phyloP scores from a whole-genome alignment of 2,888 invertebrate species.

The Xylocampa areola region DNA sequence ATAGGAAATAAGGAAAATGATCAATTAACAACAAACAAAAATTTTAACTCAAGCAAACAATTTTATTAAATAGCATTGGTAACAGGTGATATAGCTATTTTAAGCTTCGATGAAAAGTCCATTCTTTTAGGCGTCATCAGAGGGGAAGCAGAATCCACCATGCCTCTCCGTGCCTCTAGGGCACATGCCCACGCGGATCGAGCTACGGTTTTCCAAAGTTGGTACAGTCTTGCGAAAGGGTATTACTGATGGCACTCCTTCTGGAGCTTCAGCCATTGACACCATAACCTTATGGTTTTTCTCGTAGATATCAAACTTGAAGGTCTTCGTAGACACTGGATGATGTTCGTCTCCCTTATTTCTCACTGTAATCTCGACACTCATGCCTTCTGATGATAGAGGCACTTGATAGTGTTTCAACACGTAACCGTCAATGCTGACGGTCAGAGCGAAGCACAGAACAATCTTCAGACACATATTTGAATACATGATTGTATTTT shows the following conservation, averaged over 20 bases:
- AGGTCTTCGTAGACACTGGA: conserved; percentile 41
- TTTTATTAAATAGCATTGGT: conserved; percentile 11
- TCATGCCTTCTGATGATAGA: conserved; percentile 53
- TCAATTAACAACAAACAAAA: no score
- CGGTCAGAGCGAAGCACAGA: conserved; percentile 49
- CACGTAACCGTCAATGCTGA: conserved; percentile 49
- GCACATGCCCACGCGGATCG: conserved; percentile 35
- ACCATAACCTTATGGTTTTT: conserved; percentile 28
- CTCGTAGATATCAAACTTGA: conserved; percentile 47
- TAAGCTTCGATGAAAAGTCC: conserved; percentile 1
- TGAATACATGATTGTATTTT: conserved; percentile 50
- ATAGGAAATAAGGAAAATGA: no score
- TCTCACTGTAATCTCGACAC: conserved; percentile 54
- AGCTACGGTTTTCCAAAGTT: conserved; percentile 26
- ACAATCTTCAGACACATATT: conserved; percentile 50
- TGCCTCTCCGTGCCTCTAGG: conserved; percentile 18
- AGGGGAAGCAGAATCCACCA: conserved; percentile 36
- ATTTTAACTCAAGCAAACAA: neutral
- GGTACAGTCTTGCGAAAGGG: conserved; percentile 1
- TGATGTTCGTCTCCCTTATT: conserved; percentile 29
- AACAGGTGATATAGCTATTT: neutral
- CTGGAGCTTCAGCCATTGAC: conserved; percentile 20
- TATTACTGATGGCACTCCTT: conserved; percentile 9
- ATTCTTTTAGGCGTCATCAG: conserved; percentile 31
- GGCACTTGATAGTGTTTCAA: conserved; percentile 38